Evolutionary conservation across 2,888 invertebrate species (phyloP), one percentile per base, ranked within the genome.

Genomic region (Metacarcinus magister): DNA sequence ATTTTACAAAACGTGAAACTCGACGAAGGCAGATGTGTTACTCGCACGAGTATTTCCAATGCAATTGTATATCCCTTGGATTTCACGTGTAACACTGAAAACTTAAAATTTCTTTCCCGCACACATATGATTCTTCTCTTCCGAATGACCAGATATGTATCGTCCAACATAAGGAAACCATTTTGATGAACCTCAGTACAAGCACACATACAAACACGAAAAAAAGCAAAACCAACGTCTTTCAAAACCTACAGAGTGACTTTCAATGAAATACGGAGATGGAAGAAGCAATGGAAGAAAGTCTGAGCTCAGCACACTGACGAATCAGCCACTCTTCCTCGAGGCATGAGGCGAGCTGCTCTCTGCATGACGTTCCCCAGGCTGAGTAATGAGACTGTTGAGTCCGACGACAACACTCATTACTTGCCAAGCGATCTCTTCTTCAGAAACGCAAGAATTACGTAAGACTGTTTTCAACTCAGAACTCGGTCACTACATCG

Each of bases 361-460:
- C 82, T 32, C 82, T 32, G 82, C 82, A 82, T 82, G 82, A 82
- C 32, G 82, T 32, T 32, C 82, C 82, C 82, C 32, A 82, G 32
- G 82, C 82, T 82, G 32, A 82, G 82, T 82, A 82, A 82, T 82
- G 82, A 28, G 82, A 32, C 82, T 82, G 32, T 32, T 32, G 82
- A 32, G 32, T 82, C 82, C 82, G 23, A 82, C 82, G 82, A 82
- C 82, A 82, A 10, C 82, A 32, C 82, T 28, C 82, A 82, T 82
- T 82, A 82, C 82, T 82, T 82, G 8, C 82, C 28, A 7, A 10
- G 82, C 82, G 2, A 82, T 10, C 32, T 82, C 82, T 82, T 82
- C 82, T 32, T 82, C 82, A 82, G 82, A 82, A 82, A 82, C 82
- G 82, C 82, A 32, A 82, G 82, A 82, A 82, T 82, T 23, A 82